Conservation (phyloP, 1,140 invertebrate species). For the Diorhabda carinulata region DNA sequence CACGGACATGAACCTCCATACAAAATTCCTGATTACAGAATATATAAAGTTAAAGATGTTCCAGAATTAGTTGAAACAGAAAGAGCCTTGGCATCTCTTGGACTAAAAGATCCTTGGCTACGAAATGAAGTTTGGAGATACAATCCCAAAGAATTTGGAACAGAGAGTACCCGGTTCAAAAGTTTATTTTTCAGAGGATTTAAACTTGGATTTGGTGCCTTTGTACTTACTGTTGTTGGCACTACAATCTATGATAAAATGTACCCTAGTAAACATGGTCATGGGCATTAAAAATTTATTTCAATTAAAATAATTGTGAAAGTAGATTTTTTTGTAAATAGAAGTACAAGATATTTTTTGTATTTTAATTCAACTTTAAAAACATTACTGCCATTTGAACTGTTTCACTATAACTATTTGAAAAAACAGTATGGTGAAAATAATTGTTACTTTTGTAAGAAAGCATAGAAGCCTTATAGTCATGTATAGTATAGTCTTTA, state of each 20-base stretch:
- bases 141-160: conserved; percentile 53
- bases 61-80: conserved; percentile 60
- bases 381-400: too few species aligned
- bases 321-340: background rate
- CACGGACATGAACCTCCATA: conserved; percentile 50
- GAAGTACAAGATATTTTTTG: background rate
- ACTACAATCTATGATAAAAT: conserved; percentile 52
- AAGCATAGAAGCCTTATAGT: too few species aligned
- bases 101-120: conserved; percentile 80
- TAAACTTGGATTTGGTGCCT: conserved; percentile 58
- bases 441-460: too few species aligned
- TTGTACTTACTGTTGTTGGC: conserved; percentile 58
- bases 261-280: conserved; percentile 50
- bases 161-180: conserved; percentile 38
- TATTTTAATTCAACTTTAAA: too few species aligned
- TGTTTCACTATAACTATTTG: too few species aligned
- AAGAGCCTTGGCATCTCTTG: conserved; percentile 60
- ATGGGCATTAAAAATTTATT: conserved; percentile 37
- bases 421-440: too few species aligned
- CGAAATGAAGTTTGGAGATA: conserved; percentile 80
- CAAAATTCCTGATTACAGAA: conserved; percentile 63
- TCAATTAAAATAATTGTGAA: background rate
- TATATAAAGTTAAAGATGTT: conserved; percentile 68
- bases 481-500: too few species aligned
- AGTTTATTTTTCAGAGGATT: conserved; percentile 57